phyloP scores from a whole-genome alignment of 2,888 invertebrate species.

The Corbicula japonica region DNA sequence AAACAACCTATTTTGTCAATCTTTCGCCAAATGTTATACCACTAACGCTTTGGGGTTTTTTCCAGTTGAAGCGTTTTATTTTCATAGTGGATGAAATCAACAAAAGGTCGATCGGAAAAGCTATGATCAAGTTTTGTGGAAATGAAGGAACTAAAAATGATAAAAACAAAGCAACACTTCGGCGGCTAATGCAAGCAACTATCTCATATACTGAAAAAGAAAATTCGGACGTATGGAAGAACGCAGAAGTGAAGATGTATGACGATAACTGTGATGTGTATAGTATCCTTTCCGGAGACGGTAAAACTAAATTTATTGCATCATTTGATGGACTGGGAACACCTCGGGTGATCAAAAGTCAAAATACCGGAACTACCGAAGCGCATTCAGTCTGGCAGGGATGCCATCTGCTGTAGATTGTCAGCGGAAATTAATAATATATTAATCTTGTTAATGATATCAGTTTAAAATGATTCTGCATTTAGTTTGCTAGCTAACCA shows the following conservation, averaged over 20 bases:
- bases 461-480: too few relatives aligned
- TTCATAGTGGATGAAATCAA: conserved; percentile 24
- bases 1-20: too few relatives aligned
- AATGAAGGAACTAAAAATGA: conserved; percentile 31
- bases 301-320: conserved; percentile 1
- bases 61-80: neutral
- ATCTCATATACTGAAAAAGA: conserved; percentile 17
- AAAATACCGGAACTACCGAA: neutral
- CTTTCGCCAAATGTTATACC: too few relatives aligned
- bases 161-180: conserved; percentile 13
- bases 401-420: too few relatives aligned
- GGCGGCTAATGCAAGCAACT: conserved; percentile 27
- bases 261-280: conserved; percentile 15
- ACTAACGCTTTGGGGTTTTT: too few relatives aligned
- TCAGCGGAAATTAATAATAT: too few relatives aligned
- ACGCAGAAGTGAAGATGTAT: conserved; percentile 27
- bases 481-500: too few relatives aligned
- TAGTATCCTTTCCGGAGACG: conserved; percentile 6
- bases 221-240: conserved; percentile 10
- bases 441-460: too few relatives aligned
- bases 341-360: neutral
- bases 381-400: too few relatives aligned
- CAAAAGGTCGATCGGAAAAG: conserved; percentile 33
- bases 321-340: conserved; percentile 12
- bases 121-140: conserved; percentile 22